Base-by-base conservation (phyloP, 2,888 invertebrate species). In the Orchestes rusci region DNA sequence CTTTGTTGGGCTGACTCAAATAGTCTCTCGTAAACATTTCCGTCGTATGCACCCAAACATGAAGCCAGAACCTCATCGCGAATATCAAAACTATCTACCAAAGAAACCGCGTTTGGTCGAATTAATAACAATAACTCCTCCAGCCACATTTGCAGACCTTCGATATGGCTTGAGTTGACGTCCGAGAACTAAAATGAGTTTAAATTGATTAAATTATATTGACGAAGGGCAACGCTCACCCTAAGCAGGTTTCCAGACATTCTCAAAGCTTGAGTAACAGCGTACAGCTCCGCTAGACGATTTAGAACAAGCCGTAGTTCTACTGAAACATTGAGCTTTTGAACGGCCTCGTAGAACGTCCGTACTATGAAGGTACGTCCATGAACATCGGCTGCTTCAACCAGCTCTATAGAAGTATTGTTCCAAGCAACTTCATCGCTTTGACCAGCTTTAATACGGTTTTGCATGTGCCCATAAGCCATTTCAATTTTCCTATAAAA, bases 21-120 rank as follows among this genome's bases (percentile, higher is more conserved):
- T 28, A 90, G 72, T 3, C 87, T 75, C 59, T 88, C 82, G 67
- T 91, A 91, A 15, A 88, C 87, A 54, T 84, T 80, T 0, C 90
- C 90, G 67, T 91, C 90, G 64, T 82, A 88, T 5, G 84, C 75
- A 8, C 91, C 90, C 23, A 90, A 67, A 0, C 84, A 77, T 0
- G 88, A 89, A 41, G 76, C 75, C 1, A 91, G 68, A 36, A 86
- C 77, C 63, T 81, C 82, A 62, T 91, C 91, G 10, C 78, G 73
- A 29, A 88, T 77, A 62, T 93, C 94, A 63, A 94, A 96, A 8
- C 88, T 80, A 70, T 96, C 96, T 1, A 94, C 93, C 15, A 96
- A 73, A 0, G 86, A 84, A 1, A 96, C 84, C 0, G 91, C 92
- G 66, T 95, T 84, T 3, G 89, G 89, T 33, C 95, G 77, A 31